Evolutionary conservation across 2,797 vertebrate genomes (phyloP).

Genomic region (Chaetodon trifasciatus): DNA sequence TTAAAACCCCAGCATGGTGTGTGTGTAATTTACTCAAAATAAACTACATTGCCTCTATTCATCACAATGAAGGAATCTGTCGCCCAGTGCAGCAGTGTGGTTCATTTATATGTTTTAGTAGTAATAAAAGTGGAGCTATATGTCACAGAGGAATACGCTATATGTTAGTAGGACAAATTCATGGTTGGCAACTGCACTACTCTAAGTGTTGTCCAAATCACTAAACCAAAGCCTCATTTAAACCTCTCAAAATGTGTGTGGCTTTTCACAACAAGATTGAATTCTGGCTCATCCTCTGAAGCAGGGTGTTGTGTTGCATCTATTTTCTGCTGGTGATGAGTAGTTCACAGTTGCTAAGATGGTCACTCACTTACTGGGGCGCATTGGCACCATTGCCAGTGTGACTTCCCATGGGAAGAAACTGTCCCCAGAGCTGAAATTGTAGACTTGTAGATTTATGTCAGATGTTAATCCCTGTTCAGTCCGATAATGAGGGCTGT

Average conservation of each 20-base stretch:
- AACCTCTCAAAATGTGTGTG: slow-evolving; percentile 46
- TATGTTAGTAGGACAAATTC: not conserved
- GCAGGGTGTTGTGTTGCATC: slow-evolving; percentile 81
- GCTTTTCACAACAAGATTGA: slow-evolving; percentile 64
- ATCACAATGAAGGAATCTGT: not conserved
- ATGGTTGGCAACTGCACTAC: not conserved
- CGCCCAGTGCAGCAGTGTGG: not conserved
- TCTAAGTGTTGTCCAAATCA: slow-evolving; percentile 30
- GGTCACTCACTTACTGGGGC: slow-evolving; percentile 56
- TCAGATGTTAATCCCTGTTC: slow-evolving; percentile 22
- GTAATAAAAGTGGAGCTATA: not conserved
- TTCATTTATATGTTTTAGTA: slow-evolving; percentile 1
- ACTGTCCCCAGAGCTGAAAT: slow-evolving; percentile 32
- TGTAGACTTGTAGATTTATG: slow-evolving; percentile 34
- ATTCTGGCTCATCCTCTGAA: slow-evolving; percentile 52
- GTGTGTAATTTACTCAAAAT: slow-evolving; percentile 30
- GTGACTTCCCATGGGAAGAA: slow-evolving; percentile 58
- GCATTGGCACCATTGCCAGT: slow-evolving; percentile 40
- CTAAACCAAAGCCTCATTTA: slow-evolving; percentile 38
- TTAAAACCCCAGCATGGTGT: slow-evolving; percentile 10
- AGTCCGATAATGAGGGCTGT: slow-evolving; percentile 1
- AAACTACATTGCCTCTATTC: not conserved
- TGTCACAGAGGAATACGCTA: not conserved
- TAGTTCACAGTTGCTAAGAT: slow-evolving; percentile 78
- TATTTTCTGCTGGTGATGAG: slow-evolving; percentile 87